Conservation (phyloP, 1,140 invertebrate species). For the Caenorhabditis tropicalis region DNA sequence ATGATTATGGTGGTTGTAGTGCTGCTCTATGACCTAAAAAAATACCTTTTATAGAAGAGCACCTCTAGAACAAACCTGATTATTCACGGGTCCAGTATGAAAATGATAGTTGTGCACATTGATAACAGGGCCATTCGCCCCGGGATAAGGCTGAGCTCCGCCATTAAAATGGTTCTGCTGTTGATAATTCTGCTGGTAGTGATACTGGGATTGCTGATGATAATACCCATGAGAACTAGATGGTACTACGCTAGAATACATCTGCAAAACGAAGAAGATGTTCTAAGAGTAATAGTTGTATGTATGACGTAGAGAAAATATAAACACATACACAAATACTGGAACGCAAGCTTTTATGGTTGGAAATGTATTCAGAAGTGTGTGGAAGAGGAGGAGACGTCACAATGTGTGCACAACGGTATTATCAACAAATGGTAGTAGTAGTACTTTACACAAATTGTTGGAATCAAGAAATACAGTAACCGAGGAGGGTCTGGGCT, state of each 20-base stretch:
- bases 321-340: background rate
- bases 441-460: too few relatives aligned
- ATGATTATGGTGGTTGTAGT: slow-evolving; percentile 26
- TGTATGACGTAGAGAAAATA: slow-evolving; percentile 3
- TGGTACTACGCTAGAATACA: slow-evolving; percentile 11
- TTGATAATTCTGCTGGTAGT: background rate
- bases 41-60: too few relatives aligned
- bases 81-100: slow-evolving; percentile 24
- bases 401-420: background rate
- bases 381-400: background rate
- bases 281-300: background rate
- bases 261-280: background rate
- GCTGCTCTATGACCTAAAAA: slow-evolving; percentile 21
- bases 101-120: slow-evolving; percentile 33
- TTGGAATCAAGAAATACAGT: background rate
- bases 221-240: slow-evolving; percentile 34
- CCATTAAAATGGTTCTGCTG: background rate
- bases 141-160: background rate
- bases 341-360: slow-evolving; percentile 1
- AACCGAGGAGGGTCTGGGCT: too few relatives aligned
- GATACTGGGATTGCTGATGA: background rate
- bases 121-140: background rate
- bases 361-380: background rate
- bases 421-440: too few relatives aligned
- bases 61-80: background rate